Conservation (phyloP, 2,113 vertebrate species). For the Cromileptes altivelis region DNA sequence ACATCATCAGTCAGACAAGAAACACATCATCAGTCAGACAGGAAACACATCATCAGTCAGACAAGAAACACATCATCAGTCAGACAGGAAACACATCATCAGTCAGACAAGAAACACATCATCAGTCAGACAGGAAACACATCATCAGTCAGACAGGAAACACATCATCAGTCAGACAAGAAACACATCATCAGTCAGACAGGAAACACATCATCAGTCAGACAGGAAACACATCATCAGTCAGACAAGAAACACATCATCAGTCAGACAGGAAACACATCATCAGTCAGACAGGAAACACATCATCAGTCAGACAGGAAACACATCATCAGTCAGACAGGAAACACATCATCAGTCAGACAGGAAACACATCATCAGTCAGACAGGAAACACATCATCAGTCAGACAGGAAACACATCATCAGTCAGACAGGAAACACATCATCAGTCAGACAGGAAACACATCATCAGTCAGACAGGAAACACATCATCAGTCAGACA, state of each 20-base stretch:
- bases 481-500: background rate
- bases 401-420: slow-evolving; percentile 3
- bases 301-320: background rate
- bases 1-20: background rate
- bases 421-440: background rate
- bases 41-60: no score
- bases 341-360: background rate
- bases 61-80: background rate
- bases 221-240: background rate
- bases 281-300: slow-evolving; percentile 15
- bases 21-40: background rate
- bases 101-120: background rate
- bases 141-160: slow-evolving; percentile 5
- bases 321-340: background rate
- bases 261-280: background rate
- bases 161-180: no score
- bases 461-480: background rate
- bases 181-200: background rate
- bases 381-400: no score
- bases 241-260: slow-evolving; percentile 1
- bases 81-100: slow-evolving; percentile 1
- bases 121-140: background rate
- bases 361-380: slow-evolving; percentile 1
- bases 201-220: background rate
- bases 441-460: background rate